Evolutionary conservation across 2,888 invertebrate species (phyloP).

Genomic region (Malthinus seriepunctatus): DNA sequence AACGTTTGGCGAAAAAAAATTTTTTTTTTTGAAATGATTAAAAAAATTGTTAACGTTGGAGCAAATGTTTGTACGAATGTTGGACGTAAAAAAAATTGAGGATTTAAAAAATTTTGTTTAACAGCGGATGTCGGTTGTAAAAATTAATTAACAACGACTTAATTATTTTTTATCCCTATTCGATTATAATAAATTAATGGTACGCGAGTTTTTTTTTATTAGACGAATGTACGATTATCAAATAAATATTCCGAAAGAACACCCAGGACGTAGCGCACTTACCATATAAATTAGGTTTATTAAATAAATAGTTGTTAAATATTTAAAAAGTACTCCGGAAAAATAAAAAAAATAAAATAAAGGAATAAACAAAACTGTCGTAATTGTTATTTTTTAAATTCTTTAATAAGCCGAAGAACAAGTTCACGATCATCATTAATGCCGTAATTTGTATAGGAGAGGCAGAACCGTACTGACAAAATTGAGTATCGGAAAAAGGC

Average conservation of each 20-base stretch:
- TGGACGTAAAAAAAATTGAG: too few relatives aligned
- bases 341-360: too few relatives aligned
- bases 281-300: not conserved
- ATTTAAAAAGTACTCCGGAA: not conserved
- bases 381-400: constrained; percentile 6
- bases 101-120: too few relatives aligned
- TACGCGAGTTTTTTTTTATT: too few relatives aligned
- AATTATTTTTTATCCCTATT: too few relatives aligned
- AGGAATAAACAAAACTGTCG: not conserved
- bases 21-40: too few relatives aligned
- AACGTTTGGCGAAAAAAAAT: too few relatives aligned
- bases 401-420: constrained; percentile 7
- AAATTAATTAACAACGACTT: too few relatives aligned
- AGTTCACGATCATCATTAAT: constrained; percentile 1
- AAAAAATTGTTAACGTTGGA: too few relatives aligned
- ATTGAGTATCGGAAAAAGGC: not conserved
- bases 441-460: not conserved
- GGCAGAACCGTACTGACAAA: not conserved
- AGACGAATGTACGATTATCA: not conserved
- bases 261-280: not conserved
- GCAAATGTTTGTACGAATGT: too few relatives aligned
- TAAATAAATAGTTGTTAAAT: constrained; percentile 4
- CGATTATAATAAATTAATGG: too few relatives aligned
- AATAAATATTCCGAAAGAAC: constrained; percentile 2
- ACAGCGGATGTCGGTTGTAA: too few relatives aligned